A percentile compares a stretch with the other conserved stretches of the same genome.
phyloP scores from a whole-genome alignment of 1,140 invertebrate species.

The Drosophila lowei region DNA sequence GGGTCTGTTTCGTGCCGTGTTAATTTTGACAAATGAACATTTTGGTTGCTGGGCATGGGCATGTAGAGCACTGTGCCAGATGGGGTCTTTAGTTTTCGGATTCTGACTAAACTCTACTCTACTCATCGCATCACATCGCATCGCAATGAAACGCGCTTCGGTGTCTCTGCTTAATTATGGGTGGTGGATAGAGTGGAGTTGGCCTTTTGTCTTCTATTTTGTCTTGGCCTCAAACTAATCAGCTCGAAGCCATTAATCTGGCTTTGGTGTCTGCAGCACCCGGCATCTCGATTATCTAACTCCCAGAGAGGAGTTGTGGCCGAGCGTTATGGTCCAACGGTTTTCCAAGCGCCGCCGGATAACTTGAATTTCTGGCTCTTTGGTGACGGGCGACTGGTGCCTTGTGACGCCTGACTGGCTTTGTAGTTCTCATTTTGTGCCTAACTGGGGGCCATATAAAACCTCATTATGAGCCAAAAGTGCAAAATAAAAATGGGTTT shows the following conservation, averaged over 20 bases:
- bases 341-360: conserved; percentile 49
- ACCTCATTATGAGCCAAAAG: conserved; percentile 31
- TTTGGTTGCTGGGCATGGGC: conserved; percentile 66
- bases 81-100: conserved; percentile 72
- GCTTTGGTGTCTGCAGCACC: conserved; percentile 49
- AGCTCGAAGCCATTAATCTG: conserved; percentile 78
- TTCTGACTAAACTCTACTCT: conserved; percentile 63
- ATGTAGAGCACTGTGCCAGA: conserved; percentile 49
- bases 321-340: conserved; percentile 41
- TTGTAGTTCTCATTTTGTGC: conserved; percentile 42
- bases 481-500: conserved; percentile 58
- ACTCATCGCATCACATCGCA: conserved; percentile 36
- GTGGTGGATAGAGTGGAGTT: conserved; percentile 21
- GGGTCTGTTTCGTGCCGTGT: conserved; percentile 40
- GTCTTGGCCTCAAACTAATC: conserved; percentile 78
- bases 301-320: conserved; percentile 24
- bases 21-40: conserved; percentile 80
- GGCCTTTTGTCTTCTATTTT: conserved; percentile 56
- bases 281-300: conserved; percentile 67
- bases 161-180: conserved; percentile 66
- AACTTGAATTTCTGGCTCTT: conserved; percentile 69
- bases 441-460: conserved; percentile 3
- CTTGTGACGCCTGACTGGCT: conserved; percentile 41
- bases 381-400: conserved; percentile 15
- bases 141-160: conserved; percentile 17